Base-by-base conservation (phyloP, 2,113 vertebrate genomes). In the Pituophis catenifer region DNA sequence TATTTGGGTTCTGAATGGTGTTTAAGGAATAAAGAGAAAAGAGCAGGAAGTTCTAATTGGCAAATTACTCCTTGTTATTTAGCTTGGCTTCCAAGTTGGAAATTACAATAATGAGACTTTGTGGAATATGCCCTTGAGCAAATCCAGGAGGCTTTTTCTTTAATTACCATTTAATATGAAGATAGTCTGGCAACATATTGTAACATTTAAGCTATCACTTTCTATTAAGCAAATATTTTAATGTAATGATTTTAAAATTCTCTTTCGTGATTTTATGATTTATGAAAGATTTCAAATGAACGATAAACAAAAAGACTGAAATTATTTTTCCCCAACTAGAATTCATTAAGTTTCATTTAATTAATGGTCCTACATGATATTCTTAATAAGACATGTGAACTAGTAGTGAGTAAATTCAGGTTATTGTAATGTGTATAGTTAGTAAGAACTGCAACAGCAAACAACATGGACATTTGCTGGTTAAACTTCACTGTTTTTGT, bases 1-100 rank as follows among this genome's bases (percentile, higher is more conserved):
- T 65, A 94, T 97, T 97, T 97, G 97, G 96, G 96, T 97, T 89
- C 95, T 97, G 96, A 98, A 98, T 96, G 94, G 97, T 96, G 97
- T 98, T 98, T 97, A 97, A 97, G 97, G 98, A 98, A 98, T 97
- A 97, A 98, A 98, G 95, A 95, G 94, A 97, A 98, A 98, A 97
- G 96, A 98, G 96, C 97, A 98, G 98, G 97, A 98, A 98, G 98
- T 98, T 97, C 97, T 98, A 98, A 99, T 98, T 98, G 98, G 98
- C 97, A 98, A 99, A 98, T 98, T 98, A 98, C 98, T 97, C 94
- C 97, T 97, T 96, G 97, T 97, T 98, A 97, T 98, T 99, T 98
- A 98, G 97, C 98, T 99, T 98, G 98, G 98, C 98, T 98, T 98
- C 98, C 97, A 97, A 96, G 97, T 96, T 98, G 98, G 97, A 99